Conservation (phyloP, 2,113 vertebrate genomes). For the Strix uralensis region DNA sequence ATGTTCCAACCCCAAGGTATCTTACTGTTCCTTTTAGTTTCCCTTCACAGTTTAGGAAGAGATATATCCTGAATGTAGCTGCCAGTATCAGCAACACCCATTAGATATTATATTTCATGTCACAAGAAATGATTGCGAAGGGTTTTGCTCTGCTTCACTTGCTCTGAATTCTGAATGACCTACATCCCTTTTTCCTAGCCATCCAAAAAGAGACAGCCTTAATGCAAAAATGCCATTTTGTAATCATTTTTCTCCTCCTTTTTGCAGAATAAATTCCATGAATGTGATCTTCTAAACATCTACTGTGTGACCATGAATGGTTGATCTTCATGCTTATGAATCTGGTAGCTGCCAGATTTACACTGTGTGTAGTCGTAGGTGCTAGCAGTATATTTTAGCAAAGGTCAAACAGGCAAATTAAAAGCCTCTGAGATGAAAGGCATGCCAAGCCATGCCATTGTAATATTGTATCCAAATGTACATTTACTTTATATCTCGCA, state of each 20-base stretch:
- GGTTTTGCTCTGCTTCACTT: slow-evolving; percentile 11
- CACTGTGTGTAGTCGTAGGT: background rate
- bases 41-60: background rate
- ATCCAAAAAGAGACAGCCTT: background rate
- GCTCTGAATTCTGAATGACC: slow-evolving; percentile 17
- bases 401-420: background rate
- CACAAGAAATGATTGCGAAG: background rate
- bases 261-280: background rate
- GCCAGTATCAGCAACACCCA: background rate
- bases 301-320: background rate
- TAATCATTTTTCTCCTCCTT: background rate
- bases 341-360: background rate
- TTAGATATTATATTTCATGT: background rate
- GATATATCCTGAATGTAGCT: background rate
- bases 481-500: background rate
- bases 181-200: background rate
- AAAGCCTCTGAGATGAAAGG: background rate
- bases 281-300: slow-evolving; percentile 11
- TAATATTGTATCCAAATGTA: background rate
- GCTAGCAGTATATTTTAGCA: background rate
- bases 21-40: background rate
- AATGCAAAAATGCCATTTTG: slow-evolving; percentile 15
- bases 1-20: background rate
- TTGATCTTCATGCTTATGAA: background rate
- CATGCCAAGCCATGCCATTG: background rate